Base-by-base conservation (phyloP, 37 sponge, comb jelly and placozoan genomes). In the Chondrosia reniformis region DNA sequence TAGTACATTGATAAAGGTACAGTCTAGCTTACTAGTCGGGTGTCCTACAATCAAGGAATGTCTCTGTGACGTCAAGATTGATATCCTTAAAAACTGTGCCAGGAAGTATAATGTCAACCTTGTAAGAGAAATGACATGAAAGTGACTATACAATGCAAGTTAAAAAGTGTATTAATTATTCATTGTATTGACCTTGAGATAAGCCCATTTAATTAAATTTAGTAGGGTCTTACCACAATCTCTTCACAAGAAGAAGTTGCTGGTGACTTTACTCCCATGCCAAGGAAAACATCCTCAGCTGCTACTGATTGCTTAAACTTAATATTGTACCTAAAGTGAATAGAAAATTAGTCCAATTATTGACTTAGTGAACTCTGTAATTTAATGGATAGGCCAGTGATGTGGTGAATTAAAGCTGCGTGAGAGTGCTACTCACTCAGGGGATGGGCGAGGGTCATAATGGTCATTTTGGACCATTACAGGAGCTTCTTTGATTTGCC, bases 261-360 rank as follows among this genome's bases (percentile, higher is more conserved):
- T 15, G 91, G 91, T 22, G 79, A 87, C 78, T 93, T 93, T 37
- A 42, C 54, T 22, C 89, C 84, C 97, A 96, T 89, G n/a, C 94
- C 94, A 19, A 96, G 81, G 66, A 80, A 96, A 46, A 96, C 83
- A 81, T 96, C 97, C 67, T 96, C 97, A 63, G 91, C 39, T 3
- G 71, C 36, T 4, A 96, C 91, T 42, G 84, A 66, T 52, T 96
- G 97, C 36, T 77, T 56, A 71, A 85, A 96, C 31, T 87, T 40
- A 77, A 89, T 56, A 0, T 96, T 89, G 83, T 96, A 89, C 34
- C 92, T 91, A 34, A n/a, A n/a, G n/a, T n/a, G n/a, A n/a, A n/a
- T n/a, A n/a, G n/a, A n/a, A n/a, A n/a, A n/a, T n/a, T n/a, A n/a
- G n/a, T n/a, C n/a, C n/a, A n/a, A n/a, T n/a, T n/a, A n/a, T n/a